These are phyloP conservation scores for Drosophila bocki DNA, from an alignment of 1,140 invertebrate genomes.

Conservation along the genomic window DNA sequence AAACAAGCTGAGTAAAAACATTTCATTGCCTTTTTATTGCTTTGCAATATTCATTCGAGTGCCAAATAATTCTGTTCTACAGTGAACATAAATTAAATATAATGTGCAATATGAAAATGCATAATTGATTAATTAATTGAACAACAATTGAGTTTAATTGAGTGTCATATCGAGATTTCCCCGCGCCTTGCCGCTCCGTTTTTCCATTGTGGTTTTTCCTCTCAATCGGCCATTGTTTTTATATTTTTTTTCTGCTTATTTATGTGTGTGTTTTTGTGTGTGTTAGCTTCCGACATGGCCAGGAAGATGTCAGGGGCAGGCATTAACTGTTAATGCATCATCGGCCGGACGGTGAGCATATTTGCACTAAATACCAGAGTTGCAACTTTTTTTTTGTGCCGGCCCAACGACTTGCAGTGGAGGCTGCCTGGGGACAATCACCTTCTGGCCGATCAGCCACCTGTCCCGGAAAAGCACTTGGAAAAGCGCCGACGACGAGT, in stretches of 20 bases:
- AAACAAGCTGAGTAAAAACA: neutral
- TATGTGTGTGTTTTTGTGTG: slow-evolving; percentile 1
- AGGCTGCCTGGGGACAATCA: slow-evolving; percentile 56
- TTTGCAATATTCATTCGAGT: slow-evolving; percentile 2
- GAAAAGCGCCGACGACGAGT: slow-evolving; percentile 34
- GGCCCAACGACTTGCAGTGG: slow-evolving; percentile 18
- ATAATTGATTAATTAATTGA: slow-evolving; percentile 80
- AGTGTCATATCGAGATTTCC: slow-evolving; percentile 56
- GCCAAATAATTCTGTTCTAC: slow-evolving; percentile 16
- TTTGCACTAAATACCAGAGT: slow-evolving; percentile 66
- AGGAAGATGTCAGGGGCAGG: slow-evolving; percentile 44
- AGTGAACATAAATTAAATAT: slow-evolving; percentile 18
- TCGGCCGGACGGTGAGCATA: slow-evolving; percentile 14
- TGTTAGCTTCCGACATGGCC: slow-evolving; percentile 48
- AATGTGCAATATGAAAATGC: slow-evolving; percentile 46
- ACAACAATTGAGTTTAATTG: slow-evolving; percentile 77
- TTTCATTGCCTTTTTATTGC: slow-evolving; percentile 5
- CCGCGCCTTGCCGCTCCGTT: neutral
- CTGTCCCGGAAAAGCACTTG: slow-evolving; percentile 47
- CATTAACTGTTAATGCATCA: slow-evolving; percentile 65
- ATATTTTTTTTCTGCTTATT: neutral
- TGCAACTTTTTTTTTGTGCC: slow-evolving; percentile 42
- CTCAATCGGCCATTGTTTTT: slow-evolving; percentile 13
- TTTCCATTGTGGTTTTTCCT: slow-evolving; percentile 26
- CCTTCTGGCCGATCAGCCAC: slow-evolving; percentile 50